Evolutionary conservation across 2,888 invertebrate genomes (phyloP), one percentile per base, ranked within the genome.

Genomic region (Phrixothrix hirtus): DNA sequence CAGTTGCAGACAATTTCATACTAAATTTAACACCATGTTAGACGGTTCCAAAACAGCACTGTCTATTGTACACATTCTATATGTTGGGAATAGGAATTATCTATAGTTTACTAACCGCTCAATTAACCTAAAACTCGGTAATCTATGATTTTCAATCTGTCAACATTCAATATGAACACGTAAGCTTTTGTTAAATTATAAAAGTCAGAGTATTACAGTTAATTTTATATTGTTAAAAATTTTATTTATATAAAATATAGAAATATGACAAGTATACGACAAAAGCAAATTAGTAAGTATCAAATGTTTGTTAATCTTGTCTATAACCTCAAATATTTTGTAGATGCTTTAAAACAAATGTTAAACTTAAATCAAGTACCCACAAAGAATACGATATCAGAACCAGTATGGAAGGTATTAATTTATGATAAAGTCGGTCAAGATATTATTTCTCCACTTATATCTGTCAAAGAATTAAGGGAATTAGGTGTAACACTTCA

Each of bases 401-500:
- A 97, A 77, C 95, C 96, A 14, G 88, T 90, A 9, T 97, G 96
- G 96, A 97, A 97, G 80, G 87, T 99, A 49, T 79, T 99, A 55
- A 87, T 99, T 56, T 98, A 97, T 71, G 99, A 99, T 75, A 84
- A 92, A 67, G 86, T 90, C 62, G 98, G 98, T 2, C 98, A 99
- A 78, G 98, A 99, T 73, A 95, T 99, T 38, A 95, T 99, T 66
- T 96, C 98, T 9, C 98, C 99, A 0, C 77, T 99, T 42, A 84
- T 99, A 69, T 92, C 95, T 12, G 89, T 99, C 11, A 95, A 95
- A 75, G 97, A 99, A 70, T 80, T 99, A 2, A 78, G 98, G 65
- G 97, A 98, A 74, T 79, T 95, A 68, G 98, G 99, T 57, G 95
- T 99, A 30, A 99, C 99, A 26, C 82, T 99, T 54, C 97, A 99